These are phyloP conservation scores for Calonectris borealis DNA, from an alignment of 2,113 vertebrate species.

Conservation along the genomic window DNA sequence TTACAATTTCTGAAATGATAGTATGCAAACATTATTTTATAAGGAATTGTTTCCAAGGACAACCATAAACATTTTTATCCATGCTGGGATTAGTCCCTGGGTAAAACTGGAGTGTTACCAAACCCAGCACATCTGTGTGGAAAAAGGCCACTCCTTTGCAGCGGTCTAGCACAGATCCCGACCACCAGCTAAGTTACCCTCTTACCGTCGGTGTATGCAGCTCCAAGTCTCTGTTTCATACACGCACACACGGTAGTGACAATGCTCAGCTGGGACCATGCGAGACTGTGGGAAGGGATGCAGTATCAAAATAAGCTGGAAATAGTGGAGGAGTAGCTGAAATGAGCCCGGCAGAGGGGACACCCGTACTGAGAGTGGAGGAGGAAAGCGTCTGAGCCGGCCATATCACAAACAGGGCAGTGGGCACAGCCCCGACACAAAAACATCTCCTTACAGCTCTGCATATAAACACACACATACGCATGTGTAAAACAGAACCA, in stretches of 20 bases:
- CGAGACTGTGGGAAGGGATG: not conserved
- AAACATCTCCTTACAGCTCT: not conserved
- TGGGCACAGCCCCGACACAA: not conserved
- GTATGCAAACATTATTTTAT: not conserved
- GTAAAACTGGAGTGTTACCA: not conserved
- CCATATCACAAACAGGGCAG: not conserved
- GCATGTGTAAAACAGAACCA: not conserved
- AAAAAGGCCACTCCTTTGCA: not conserved
- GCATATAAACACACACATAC: not conserved
- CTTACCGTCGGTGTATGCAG: not conserved
- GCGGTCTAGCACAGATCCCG: not conserved
- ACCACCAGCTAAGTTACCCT: not conserved
- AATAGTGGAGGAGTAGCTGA: not conserved
- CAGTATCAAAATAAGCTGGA: not conserved
- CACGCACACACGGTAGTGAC: not conserved
- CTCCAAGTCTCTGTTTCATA: not conserved
- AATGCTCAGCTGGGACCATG: not conserved
- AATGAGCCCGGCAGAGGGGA: not conserved
- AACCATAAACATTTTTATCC: slow-evolving; percentile 1
- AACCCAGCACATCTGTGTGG: not conserved
- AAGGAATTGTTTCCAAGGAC: slow-evolving; percentile 7
- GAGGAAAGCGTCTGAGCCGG: not conserved
- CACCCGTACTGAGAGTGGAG: not conserved
- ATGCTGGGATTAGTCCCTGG: not conserved
- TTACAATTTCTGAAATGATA: not conserved